Conservation (phyloP, 2,888 invertebrate genomes). For the Sinohyriopsis cumingii region DNA sequence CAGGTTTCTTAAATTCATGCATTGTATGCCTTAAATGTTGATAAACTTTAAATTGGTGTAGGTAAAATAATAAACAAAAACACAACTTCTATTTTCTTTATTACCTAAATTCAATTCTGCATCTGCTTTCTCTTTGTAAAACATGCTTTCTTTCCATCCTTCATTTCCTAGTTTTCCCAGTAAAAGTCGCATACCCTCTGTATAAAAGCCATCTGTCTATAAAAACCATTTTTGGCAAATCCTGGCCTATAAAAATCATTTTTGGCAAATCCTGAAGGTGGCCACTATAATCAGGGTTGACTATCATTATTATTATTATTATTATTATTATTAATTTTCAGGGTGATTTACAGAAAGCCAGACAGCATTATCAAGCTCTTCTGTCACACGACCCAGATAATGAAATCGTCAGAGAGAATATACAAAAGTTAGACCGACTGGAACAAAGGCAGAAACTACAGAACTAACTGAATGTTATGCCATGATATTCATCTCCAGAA, state of each 20-base stretch:
- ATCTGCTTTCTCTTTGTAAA: background rate
- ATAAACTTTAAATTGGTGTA: too few species aligned
- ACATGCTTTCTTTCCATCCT: background rate
- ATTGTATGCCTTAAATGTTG: too few species aligned
- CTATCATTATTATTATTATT: too few species aligned
- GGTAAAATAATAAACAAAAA: too few species aligned
- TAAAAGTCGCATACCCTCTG: background rate
- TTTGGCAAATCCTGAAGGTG: too few species aligned
- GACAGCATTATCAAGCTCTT: slow-evolving; percentile 44
- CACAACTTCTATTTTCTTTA: too few species aligned
- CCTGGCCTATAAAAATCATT: too few species aligned
- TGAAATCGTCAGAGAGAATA: slow-evolving; percentile 42
- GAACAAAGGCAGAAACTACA: slow-evolving; percentile 1
- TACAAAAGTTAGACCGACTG: slow-evolving; percentile 40
- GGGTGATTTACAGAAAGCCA: slow-evolving; percentile 47
- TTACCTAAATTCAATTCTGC: too few species aligned
- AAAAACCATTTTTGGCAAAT: too few species aligned
- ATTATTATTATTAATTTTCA: slow-evolving; percentile 17
- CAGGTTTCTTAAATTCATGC: too few species aligned
- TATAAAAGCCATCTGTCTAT: too few species aligned
- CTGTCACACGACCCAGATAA: slow-evolving; percentile 44
- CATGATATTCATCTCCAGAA: background rate
- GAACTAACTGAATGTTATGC: background rate
- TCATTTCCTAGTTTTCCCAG: background rate
- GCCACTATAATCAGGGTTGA: too few species aligned